Evolutionary conservation across 2,797 vertebrate species (phyloP).

Genomic region (Neopelma chrysocephalum): DNA sequence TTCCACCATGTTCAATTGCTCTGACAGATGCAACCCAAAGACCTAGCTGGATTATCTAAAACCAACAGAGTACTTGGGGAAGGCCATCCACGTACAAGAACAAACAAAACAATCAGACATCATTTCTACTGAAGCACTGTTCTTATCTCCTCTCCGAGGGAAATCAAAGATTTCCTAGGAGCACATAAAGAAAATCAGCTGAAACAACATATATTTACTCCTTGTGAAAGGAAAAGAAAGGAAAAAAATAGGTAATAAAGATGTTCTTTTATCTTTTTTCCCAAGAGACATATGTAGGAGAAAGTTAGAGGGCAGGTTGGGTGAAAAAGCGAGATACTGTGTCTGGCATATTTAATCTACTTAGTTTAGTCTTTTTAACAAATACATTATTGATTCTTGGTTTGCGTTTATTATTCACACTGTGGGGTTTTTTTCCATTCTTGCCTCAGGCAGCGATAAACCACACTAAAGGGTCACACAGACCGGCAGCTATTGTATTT

Average conservation of each 20-base stretch:
- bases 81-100: background rate
- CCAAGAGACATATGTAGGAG: background rate
- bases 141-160: slow-evolving; percentile 3
- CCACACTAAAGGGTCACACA: background rate
- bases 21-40: slow-evolving; percentile 1
- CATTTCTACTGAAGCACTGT: background rate
- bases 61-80: slow-evolving; percentile 7
- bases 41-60: slow-evolving; percentile 31
- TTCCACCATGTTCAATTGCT: background rate
- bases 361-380: slow-evolving; percentile 15
- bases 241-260: background rate
- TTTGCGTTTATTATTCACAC: slow-evolving; percentile 23
- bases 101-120: slow-evolving; percentile 30
- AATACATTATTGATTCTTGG: slow-evolving; percentile 42
- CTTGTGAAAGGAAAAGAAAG: background rate
- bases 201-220: background rate
- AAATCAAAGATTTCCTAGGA: slow-evolving; percentile 51
- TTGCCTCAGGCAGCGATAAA: slow-evolving; percentile 10
- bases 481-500: background rate
- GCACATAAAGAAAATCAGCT: background rate
- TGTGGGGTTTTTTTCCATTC: background rate
- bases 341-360: background rate
- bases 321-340: slow-evolving; percentile 3
- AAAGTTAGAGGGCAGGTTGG: background rate
- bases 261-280: background rate